These are phyloP conservation scores for Oryzias dopingdopingensis DNA, from an alignment of 2,797 vertebrate genomes.

Conservation along the genomic window DNA sequence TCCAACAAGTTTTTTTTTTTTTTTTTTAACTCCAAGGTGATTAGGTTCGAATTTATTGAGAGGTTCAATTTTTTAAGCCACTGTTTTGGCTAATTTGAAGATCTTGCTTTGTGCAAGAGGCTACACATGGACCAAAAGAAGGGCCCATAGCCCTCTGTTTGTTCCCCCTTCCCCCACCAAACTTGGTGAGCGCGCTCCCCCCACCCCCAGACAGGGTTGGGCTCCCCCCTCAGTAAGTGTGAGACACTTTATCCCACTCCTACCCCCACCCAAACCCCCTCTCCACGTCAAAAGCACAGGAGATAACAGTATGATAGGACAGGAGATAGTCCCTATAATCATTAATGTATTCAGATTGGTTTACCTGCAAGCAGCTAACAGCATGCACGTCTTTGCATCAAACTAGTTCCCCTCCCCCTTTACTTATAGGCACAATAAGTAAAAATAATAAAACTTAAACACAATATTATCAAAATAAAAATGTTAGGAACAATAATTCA, in stretches of 20 bases:
- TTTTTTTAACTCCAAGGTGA: no score
- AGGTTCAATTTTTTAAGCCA: no score
- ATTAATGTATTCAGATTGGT: constrained; percentile 74
- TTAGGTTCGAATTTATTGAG: no score
- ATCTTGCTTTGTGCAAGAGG: constrained; percentile 38
- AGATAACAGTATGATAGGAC: constrained; percentile 81
- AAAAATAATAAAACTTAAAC: background rate
- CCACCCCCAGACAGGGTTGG: constrained; percentile 24
- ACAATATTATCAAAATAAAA: background rate
- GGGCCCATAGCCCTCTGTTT: constrained; percentile 77
- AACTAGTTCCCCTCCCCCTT: constrained; percentile 32
- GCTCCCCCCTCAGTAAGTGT: constrained; percentile 71
- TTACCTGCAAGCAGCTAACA: constrained; percentile 77
- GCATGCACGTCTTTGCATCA: constrained; percentile 44
- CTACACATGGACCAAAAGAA: constrained; percentile 68
- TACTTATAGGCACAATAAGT: constrained; percentile 1
- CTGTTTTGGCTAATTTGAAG: constrained; percentile 33
- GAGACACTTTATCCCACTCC: constrained; percentile 75
- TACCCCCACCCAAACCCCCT: constrained; percentile 50
- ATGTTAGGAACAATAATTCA: no score
- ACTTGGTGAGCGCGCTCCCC: constrained; percentile 57
- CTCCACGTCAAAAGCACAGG: constrained; percentile 77
- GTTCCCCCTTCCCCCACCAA: constrained; percentile 77
- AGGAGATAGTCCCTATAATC: constrained; percentile 78
- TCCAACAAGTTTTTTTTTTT: no score